Conservation (phyloP, 2,797 vertebrate genomes). For the Hydrophis major region DNA sequence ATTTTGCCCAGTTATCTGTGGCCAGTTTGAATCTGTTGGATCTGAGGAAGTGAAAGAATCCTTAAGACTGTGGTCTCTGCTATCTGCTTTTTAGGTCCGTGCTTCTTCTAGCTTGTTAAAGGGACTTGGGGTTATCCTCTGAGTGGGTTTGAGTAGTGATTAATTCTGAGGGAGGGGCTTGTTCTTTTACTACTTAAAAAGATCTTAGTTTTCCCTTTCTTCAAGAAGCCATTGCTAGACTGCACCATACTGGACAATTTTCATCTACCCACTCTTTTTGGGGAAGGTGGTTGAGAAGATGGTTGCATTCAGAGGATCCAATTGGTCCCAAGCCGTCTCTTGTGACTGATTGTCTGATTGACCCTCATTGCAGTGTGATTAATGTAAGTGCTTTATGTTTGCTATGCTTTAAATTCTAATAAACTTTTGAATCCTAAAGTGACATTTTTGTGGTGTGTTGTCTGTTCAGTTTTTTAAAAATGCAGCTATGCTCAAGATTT, state of each 20-base stretch:
- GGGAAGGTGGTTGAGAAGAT: too few relatives aligned
- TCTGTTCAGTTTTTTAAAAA: too few relatives aligned
- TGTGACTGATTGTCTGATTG: too few relatives aligned
- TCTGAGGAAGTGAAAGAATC: not conserved
- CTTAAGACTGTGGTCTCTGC: not conserved
- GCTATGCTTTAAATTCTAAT: too few relatives aligned
- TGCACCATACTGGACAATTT: not conserved
- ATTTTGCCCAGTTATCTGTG: not conserved
- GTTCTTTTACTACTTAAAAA: not conserved
- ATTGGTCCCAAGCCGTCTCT: too few relatives aligned
- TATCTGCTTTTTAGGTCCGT: not conserved
- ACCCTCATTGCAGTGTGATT: too few relatives aligned
- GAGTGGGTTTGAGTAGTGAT: not conserved
- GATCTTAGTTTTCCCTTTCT: not conserved
- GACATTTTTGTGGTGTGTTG: too few relatives aligned
- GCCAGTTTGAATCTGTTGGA: not conserved
- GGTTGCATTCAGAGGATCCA: too few relatives aligned
- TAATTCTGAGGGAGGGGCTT: not conserved
- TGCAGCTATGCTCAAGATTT: too few relatives aligned
- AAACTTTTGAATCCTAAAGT: too few relatives aligned
- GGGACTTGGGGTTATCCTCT: not conserved
- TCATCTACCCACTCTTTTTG: not conserved
- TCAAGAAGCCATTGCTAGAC: not conserved
- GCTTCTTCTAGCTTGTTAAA: not conserved
- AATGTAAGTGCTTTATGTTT: too few relatives aligned